Conservation (phyloP, 2,113 vertebrate genomes). For the Phyllostomus hastatus region DNA sequence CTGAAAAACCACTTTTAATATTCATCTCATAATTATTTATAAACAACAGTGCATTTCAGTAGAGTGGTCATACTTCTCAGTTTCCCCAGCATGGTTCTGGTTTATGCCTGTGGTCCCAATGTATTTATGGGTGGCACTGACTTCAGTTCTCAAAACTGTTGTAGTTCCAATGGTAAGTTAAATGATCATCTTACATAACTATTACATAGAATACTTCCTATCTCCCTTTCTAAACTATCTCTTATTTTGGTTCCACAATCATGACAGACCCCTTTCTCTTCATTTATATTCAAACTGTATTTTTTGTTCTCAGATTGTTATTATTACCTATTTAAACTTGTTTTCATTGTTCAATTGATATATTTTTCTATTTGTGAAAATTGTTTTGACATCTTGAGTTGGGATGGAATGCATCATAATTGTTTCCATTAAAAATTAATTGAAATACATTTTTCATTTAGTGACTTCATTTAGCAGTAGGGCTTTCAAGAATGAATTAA, state of each 20-base stretch:
- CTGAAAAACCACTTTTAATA: neutral
- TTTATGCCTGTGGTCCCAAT: neutral
- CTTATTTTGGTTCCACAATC: neutral
- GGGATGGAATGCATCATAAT: neutral
- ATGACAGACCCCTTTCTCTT: neutral
- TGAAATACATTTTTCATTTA: slow-evolving; percentile 5
- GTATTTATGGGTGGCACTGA: neutral
- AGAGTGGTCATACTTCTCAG: neutral
- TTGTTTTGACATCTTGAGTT: neutral
- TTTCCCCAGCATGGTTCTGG: neutral
- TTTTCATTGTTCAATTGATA: neutral
- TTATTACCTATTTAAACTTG: neutral
- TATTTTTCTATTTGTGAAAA: neutral
- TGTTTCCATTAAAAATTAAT: slow-evolving; percentile 6
- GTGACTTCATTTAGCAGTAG: neutral
- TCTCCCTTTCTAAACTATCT: neutral
- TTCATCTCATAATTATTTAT: neutral
- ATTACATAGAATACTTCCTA: neutral
- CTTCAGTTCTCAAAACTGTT: neutral
- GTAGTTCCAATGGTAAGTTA: neutral
- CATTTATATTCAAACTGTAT: neutral
- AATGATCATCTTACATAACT: neutral
- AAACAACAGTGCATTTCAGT: neutral
- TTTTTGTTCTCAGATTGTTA: neutral
- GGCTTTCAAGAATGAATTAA: neutral